These are phyloP conservation scores for Gobius niger DNA, from an alignment of 2,113 vertebrate species.

Conservation along the genomic window DNA sequence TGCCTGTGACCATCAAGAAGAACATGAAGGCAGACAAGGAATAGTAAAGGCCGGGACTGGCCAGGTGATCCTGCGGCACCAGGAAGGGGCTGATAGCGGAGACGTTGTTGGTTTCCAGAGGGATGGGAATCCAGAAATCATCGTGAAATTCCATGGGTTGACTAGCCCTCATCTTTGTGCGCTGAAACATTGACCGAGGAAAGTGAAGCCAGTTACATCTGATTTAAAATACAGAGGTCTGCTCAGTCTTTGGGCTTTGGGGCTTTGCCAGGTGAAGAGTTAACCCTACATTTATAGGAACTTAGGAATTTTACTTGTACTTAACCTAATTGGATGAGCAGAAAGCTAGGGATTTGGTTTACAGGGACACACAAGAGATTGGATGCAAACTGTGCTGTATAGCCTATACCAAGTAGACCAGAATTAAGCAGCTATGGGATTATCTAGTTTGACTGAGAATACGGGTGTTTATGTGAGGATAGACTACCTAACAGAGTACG, in stretches of 20 bases:
- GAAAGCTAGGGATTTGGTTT: conserved; percentile 47
- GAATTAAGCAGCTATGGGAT: conserved; percentile 1
- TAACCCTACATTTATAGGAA: conserved; percentile 60
- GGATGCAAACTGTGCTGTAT: neutral
- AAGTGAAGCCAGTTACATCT: neutral
- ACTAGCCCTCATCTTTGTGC: conserved; percentile 62
- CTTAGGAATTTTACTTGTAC: conserved; percentile 30
- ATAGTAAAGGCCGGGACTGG: conserved; percentile 60
- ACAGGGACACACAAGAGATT: neutral
- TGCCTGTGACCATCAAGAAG: conserved; percentile 61
- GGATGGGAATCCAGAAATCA: conserved; percentile 76
- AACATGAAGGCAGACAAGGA: conserved; percentile 76
- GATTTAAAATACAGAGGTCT: conserved; percentile 2
- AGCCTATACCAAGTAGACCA: neutral
- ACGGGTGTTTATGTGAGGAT: neutral
- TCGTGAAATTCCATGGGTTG: conserved; percentile 64
- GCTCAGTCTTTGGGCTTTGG: conserved; percentile 4
- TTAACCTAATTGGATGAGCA: conserved; percentile 52
- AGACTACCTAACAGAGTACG: neutral
- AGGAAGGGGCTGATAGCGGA: conserved; percentile 75
- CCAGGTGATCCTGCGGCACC: conserved; percentile 82
- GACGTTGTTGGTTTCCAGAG: conserved; percentile 72
- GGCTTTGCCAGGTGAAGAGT: neutral
- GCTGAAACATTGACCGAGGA: neutral
- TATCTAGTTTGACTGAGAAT: neutral